Percentiles rank a stretch among this genome's conserved stretches.
These are phyloP conservation scores for Myotis vivesi DNA, from an alignment of 2,797 vertebrate species.

Conservation along the genomic window DNA sequence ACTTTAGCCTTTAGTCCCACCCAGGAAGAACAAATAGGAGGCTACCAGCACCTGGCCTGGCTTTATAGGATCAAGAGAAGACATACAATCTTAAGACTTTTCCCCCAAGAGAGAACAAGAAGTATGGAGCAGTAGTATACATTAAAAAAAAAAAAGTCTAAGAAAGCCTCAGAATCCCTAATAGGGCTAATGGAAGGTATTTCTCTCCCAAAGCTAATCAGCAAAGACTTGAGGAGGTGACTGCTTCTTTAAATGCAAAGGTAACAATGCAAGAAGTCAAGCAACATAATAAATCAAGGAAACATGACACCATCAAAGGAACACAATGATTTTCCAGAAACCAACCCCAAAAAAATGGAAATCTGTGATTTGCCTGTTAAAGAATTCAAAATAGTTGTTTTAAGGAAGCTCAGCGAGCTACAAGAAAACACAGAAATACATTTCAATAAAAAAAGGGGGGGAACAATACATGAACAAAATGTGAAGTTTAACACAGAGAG, in stretches of 20 bases:
- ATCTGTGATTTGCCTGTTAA: not conserved
- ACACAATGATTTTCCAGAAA: not conserved
- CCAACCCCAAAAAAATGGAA: not conserved
- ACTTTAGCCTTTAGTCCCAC: not conserved
- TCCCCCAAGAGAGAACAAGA: not conserved
- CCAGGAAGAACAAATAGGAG: not conserved
- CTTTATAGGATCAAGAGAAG: not conserved
- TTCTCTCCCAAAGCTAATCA: not conserved
- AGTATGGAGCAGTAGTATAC: not conserved
- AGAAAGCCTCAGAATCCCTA: not conserved
- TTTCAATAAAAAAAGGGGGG: not conserved
- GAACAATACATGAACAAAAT: not conserved
- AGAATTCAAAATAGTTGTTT: not conserved
- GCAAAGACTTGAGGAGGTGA: not conserved
- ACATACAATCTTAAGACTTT: not conserved
- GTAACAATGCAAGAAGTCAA: not conserved
- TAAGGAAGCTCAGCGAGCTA: not conserved
- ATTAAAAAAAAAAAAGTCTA: not conserved
- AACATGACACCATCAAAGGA: not conserved
- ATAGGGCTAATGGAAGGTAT: not conserved
- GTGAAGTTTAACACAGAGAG: not conserved
- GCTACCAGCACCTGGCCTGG: not conserved
- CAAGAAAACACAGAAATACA: not conserved
- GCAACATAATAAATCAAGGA: not conserved
- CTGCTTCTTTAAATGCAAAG: not conserved